A percentile compares a stretch with the other conserved stretches of the same genome.
Conservation (phyloP, 2,797 vertebrate genomes). For the Phalloptychus januarius region DNA sequence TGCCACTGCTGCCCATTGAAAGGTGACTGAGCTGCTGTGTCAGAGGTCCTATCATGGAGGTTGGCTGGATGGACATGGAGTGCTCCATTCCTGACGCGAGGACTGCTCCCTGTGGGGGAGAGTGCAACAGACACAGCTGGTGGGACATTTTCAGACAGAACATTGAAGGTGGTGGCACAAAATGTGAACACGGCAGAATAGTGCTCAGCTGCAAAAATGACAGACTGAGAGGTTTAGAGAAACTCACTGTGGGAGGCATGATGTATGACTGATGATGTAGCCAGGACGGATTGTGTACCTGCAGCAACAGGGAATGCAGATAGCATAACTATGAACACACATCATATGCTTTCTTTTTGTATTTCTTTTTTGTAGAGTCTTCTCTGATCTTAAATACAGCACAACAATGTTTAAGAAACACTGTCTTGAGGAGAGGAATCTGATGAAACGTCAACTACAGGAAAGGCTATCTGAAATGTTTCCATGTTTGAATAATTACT, state of each 20-base stretch:
- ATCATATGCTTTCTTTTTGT: neutral
- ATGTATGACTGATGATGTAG: slow-evolving; percentile 94
- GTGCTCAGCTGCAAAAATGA: neutral
- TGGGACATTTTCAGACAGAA: neutral
- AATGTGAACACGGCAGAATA: slow-evolving; percentile 6
- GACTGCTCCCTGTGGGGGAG: slow-evolving; percentile 83
- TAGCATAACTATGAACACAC: neutral
- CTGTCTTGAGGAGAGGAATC: neutral
- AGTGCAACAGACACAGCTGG: neutral
- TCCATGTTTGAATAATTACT: neutral
- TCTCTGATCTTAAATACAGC: neutral
- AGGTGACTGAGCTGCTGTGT: slow-evolving; percentile 93
- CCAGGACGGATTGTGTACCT: slow-evolving; percentile 92
- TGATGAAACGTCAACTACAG: neutral
- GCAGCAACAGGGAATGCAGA: slow-evolving; percentile 20
- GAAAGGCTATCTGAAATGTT: neutral
- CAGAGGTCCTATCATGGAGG: slow-evolving; percentile 89
- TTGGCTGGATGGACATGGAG: slow-evolving; percentile 90
- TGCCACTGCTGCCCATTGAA: slow-evolving; percentile 87
- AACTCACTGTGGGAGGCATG: slow-evolving; percentile 92
- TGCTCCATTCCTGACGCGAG: slow-evolving; percentile 90
- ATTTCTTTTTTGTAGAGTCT: no score
- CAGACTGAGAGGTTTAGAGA: slow-evolving; percentile 3
- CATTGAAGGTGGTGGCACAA: neutral
- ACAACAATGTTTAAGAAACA: neutral